phyloP scores from a whole-genome alignment of 2,797 vertebrate species.

The Enteromius treurensis region DNA sequence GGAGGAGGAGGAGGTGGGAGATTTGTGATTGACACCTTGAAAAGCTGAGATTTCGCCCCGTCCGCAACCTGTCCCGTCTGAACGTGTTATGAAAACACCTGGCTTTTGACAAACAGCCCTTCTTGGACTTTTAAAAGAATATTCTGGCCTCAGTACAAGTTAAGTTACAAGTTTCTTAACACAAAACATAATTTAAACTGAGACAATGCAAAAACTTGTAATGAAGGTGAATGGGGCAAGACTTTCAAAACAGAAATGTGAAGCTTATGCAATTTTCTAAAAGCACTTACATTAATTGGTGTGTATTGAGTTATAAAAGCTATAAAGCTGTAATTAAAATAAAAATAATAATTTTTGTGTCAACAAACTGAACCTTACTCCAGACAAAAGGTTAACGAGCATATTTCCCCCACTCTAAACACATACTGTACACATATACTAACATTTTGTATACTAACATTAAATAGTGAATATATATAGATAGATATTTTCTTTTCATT shows the following conservation, averaged over 20 bases:
- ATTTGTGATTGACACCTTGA: slow-evolving; percentile 62
- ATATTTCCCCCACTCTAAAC: neutral
- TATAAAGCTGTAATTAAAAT: neutral
- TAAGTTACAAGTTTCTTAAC: neutral
- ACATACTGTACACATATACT: neutral
- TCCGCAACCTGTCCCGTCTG: slow-evolving; percentile 51
- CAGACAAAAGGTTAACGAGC: neutral
- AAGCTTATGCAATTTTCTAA: neutral
- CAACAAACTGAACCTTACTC: neutral
- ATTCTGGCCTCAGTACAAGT: slow-evolving; percentile 33
- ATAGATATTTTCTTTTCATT: too few species aligned
- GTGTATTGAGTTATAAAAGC: neutral
- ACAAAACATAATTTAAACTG: neutral
- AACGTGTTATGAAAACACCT: slow-evolving; percentile 72
- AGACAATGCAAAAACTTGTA: neutral
- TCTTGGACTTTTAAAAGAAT: slow-evolving; percentile 26
- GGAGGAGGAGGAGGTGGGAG: slow-evolving; percentile 33
- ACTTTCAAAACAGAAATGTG: neutral
- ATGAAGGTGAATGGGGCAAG: neutral
- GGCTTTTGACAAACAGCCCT: slow-evolving; percentile 43
- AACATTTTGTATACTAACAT: too few species aligned
- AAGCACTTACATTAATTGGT: neutral
- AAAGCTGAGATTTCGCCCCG: slow-evolving; percentile 56
- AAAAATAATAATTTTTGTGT: neutral
- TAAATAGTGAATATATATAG: neutral